Conservation (phyloP, 2,888 invertebrate species). For the Dolichopus griseipennis region DNA sequence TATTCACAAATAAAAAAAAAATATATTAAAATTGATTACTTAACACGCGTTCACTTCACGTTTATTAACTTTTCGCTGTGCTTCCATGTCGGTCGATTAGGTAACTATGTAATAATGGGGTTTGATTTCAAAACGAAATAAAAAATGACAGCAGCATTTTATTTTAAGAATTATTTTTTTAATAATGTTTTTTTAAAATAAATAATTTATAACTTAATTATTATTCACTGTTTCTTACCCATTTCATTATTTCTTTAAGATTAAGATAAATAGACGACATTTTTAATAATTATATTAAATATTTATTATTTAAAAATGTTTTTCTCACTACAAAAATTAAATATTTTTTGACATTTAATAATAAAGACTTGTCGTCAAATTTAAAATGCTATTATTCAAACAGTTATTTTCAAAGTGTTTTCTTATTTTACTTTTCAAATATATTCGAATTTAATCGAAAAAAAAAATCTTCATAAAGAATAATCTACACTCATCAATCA, state of each 20-base stretch:
- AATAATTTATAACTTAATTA: too few relatives aligned
- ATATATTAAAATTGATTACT: not conserved
- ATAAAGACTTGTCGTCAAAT: not conserved
- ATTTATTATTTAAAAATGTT: too few relatives aligned
- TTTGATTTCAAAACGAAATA: not conserved
- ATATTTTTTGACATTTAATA: not conserved
- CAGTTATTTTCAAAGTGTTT: too few relatives aligned
- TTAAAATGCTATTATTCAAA: too few relatives aligned
- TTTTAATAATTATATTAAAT: not conserved
- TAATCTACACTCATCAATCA: too few relatives aligned
- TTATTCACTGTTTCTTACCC: not conserved
- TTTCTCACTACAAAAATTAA: not conserved
- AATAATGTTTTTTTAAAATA: not conserved
- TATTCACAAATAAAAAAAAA: too few relatives aligned
- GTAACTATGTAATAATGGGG: not conserved
- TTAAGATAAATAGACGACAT: not conserved
- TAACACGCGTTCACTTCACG: not conserved
- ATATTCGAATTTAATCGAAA: too few relatives aligned
- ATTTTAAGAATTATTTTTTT: not conserved
- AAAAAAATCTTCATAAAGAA: too few relatives aligned
- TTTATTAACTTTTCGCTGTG: not conserved
- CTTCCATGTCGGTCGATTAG: constrained; percentile 3
- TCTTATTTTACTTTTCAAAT: too few relatives aligned
- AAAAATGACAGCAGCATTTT: not conserved
- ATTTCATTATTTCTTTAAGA: not conserved